A percentile compares a stretch with the other conserved stretches of the same genome.
Conservation (phyloP, 2,888 invertebrate genomes). For the Polyommatus icarus region DNA sequence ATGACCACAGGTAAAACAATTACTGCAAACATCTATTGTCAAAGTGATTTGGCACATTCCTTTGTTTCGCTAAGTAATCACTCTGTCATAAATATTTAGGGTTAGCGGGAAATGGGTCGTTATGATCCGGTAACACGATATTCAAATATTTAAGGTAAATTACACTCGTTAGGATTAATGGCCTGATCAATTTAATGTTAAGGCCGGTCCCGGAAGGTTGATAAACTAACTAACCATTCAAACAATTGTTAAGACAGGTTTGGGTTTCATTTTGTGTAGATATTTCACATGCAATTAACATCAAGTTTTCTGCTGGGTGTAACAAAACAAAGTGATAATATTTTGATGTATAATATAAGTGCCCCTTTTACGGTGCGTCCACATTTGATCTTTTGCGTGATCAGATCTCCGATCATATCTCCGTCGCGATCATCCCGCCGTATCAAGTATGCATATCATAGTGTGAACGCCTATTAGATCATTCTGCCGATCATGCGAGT, state of each 20-base stretch:
- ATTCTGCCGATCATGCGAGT: too few relatives aligned
- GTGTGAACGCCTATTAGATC: too few relatives aligned
- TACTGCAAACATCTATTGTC: not conserved
- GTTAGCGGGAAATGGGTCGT: not conserved
- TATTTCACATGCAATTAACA: slow-evolving; percentile 1
- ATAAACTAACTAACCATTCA: not conserved
- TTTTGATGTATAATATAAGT: too few relatives aligned
- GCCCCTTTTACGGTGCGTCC: too few relatives aligned
- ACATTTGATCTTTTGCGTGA: too few relatives aligned
- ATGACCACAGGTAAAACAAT: not conserved
- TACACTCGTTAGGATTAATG: slow-evolving; percentile 16
- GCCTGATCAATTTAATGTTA: not conserved
- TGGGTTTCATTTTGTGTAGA: not conserved
- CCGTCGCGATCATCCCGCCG: too few relatives aligned
- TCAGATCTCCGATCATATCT: too few relatives aligned
- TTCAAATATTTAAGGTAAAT: slow-evolving; percentile 11
- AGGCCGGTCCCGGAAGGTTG: not conserved
- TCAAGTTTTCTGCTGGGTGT: not conserved
- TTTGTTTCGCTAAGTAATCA: slow-evolving; percentile 4
- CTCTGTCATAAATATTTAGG: not conserved
- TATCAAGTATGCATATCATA: too few relatives aligned
- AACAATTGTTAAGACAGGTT: not conserved
- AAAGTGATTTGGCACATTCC: slow-evolving; percentile 11
- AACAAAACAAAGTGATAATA: too few relatives aligned
- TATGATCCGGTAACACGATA: slow-evolving; percentile 15